These are phyloP conservation scores for Ditula angustiorana DNA, from an alignment of 2,888 invertebrate species.

Conservation along the genomic window DNA sequence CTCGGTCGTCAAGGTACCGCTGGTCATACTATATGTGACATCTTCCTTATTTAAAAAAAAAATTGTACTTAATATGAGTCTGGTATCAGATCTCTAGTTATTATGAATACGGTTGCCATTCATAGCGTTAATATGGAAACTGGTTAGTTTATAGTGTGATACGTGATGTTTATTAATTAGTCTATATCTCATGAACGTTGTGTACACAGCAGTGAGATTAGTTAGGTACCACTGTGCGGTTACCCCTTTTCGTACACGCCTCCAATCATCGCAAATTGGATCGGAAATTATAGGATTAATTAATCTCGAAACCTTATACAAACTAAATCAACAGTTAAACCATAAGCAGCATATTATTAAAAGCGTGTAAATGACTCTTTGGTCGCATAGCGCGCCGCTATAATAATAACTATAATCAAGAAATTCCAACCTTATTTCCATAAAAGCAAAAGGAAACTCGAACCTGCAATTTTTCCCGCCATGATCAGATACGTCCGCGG, in stretches of 20 bases:
- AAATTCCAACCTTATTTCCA: neutral
- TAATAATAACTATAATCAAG: neutral
- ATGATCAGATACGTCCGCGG: conserved; percentile 33
- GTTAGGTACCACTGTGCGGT: conserved; percentile 12
- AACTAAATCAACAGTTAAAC: conserved; percentile 7
- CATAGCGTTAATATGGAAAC: neutral
- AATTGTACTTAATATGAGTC: no score
- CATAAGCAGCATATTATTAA: neutral
- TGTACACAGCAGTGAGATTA: conserved; percentile 27
- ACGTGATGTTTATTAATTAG: conserved; percentile 35
- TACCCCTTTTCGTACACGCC: conserved; percentile 21
- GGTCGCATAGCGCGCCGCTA: neutral
- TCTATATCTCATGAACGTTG: conserved; percentile 20
- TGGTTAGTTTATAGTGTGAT: neutral
- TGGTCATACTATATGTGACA: no score
- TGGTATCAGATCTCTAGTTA: neutral
- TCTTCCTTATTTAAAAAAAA: no score
- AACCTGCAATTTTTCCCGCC: conserved; percentile 21
- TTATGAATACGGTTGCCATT: neutral
- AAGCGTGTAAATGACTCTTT: neutral
- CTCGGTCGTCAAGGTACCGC: no score
- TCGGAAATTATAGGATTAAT: conserved; percentile 23
- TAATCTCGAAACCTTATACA: conserved; percentile 6
- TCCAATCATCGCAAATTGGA: conserved; percentile 20
- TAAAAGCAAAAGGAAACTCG: conserved; percentile 14